phyloP scores from a whole-genome alignment of 2,888 invertebrate genomes.

The Drosophila prostipennis region DNA sequence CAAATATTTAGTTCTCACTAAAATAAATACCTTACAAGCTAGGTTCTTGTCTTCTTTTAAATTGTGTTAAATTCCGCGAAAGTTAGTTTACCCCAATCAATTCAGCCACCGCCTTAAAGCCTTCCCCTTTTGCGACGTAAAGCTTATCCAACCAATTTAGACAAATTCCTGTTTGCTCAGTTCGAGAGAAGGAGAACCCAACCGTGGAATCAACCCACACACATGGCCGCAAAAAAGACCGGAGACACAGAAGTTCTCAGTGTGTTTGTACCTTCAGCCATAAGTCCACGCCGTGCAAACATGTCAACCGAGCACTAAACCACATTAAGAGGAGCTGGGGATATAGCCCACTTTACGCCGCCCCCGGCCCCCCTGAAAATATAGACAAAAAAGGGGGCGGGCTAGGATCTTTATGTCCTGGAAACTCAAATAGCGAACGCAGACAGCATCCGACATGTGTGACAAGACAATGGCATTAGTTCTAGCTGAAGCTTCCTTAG shows the following conservation, averaged over 20 bases:
- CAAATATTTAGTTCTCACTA: neutral
- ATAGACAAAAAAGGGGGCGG: neutral
- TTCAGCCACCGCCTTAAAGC: constrained; percentile 15
- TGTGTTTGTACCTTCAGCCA: constrained; percentile 43
- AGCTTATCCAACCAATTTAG: constrained; percentile 40
- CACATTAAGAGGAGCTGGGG: constrained; percentile 38
- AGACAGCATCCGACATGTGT: constrained; percentile 38
- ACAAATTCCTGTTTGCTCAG: constrained; percentile 42
- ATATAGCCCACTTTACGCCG: constrained; percentile 14
- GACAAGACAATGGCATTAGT: constrained; percentile 52
- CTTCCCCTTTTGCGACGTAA: neutral
- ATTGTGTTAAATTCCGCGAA: neutral
- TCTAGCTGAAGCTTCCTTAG: constrained; percentile 1
- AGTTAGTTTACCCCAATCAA: constrained; percentile 11
- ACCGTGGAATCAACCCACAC: constrained; percentile 37
- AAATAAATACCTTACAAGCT: neutral
- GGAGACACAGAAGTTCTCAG: constrained; percentile 38
- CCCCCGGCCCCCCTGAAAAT: constrained; percentile 1
- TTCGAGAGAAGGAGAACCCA: constrained; percentile 9
- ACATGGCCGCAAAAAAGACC: constrained; percentile 19
- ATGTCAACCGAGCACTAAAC: constrained; percentile 47
- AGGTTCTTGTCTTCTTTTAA: neutral
- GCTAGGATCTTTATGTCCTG: constrained; percentile 22
- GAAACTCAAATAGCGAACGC: constrained; percentile 60
- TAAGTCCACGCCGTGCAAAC: constrained; percentile 45